Percentiles rank a stretch among this genome's conserved stretches.
Conservation (phyloP, 2,113 vertebrate genomes). For the Vulpes ferrilata region DNA sequence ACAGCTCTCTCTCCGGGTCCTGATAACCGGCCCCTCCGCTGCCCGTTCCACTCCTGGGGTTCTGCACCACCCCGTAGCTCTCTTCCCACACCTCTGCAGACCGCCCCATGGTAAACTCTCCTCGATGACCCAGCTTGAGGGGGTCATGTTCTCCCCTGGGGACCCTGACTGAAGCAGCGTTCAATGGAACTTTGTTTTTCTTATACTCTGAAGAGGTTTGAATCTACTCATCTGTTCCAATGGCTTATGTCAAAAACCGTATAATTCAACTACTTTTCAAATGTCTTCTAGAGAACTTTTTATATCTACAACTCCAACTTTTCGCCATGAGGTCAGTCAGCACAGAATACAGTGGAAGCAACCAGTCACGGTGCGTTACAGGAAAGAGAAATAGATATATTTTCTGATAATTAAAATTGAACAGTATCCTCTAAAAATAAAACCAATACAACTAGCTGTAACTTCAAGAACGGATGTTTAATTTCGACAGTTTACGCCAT, state of each 20-base stretch:
- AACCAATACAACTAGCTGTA: background rate
- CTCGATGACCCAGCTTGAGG: accelerated
- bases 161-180: background rate
- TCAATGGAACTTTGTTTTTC: background rate
- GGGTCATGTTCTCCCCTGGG: accelerated
- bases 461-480: background rate
- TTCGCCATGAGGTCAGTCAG: background rate
- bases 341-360: accelerated
- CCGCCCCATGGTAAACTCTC: accelerated
- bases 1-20: background rate
- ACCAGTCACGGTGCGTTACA: too few species aligned
- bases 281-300: background rate
- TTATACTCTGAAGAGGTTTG: background rate
- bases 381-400: background rate
- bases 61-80: accelerated
- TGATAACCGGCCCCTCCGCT: accelerated
- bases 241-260: background rate
- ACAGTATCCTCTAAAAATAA: background rate
- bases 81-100: background rate
- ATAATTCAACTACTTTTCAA: background rate
- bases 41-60: accelerated
- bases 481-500: accelerated
- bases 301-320: accelerated
- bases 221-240: background rate
- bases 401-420: background rate